Evolutionary conservation across 2,797 vertebrate species (phyloP).

Genomic region (Ctenochaetus hawaiiensis): DNA sequence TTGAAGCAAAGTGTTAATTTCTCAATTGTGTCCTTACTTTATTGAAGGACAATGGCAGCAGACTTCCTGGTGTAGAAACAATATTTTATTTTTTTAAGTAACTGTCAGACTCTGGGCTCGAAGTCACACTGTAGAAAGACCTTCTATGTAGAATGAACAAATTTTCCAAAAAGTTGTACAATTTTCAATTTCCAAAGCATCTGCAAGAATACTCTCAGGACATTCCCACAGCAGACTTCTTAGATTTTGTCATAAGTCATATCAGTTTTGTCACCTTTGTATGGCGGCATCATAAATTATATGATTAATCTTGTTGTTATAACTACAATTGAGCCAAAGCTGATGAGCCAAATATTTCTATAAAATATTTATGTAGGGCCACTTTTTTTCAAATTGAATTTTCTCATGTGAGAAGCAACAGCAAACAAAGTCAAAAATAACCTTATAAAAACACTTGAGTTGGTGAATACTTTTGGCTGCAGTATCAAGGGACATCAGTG

Average conservation of each 20-base stretch:
- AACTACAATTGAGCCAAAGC: not conserved
- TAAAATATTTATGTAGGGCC: too few relatives aligned
- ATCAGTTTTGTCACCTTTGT: not conserved
- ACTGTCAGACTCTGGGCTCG: not conserved
- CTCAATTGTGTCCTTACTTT: constrained; percentile 36
- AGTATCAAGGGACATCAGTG: not conserved
- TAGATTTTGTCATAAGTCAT: not conserved
- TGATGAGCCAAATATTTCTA: not conserved
- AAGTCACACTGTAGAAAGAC: not conserved
- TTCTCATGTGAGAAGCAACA: not conserved
- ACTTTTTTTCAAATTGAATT: not conserved
- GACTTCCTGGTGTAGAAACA: constrained; percentile 25
- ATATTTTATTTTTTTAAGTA: constrained; percentile 13
- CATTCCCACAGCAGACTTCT: not conserved
- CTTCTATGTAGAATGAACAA: not conserved
- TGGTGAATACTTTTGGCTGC: not conserved
- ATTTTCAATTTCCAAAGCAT: not conserved
- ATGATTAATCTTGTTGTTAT: not conserved
- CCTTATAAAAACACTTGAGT: not conserved
- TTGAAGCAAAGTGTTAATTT: constrained; percentile 33
- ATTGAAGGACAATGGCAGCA: constrained; percentile 26
- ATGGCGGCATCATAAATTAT: not conserved
- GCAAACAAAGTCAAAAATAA: not conserved
- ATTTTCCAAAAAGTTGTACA: not conserved
- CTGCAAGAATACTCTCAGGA: not conserved